A percentile compares a stretch with the other conserved stretches of the same genome.
These are phyloP conservation scores for Graptemys geographica DNA, from an alignment of 2,797 vertebrate genomes.

Conservation along the genomic window DNA sequence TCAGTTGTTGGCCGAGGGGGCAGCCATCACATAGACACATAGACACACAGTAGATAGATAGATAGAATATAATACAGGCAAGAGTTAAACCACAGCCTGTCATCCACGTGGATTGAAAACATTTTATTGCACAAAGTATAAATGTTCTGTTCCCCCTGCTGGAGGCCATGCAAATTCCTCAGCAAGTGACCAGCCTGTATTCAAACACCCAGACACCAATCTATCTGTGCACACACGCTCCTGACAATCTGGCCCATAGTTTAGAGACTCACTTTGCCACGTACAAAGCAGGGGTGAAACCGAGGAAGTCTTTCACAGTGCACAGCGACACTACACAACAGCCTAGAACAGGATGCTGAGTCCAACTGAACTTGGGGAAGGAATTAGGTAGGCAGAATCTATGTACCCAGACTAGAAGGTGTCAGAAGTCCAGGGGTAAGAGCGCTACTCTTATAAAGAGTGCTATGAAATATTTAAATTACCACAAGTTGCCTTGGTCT, in stretches of 20 bases:
- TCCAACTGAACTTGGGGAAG: neutral
- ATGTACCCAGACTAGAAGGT: neutral
- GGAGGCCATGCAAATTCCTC: slow-evolving; percentile 50
- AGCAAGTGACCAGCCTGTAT: neutral
- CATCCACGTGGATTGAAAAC: slow-evolving; percentile 56
- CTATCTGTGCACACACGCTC: neutral
- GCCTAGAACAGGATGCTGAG: slow-evolving; percentile 14
- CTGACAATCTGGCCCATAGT: neutral
- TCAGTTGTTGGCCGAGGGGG: neutral
- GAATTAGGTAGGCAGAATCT: neutral
- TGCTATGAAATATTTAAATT: neutral
- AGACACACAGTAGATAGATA: too few species aligned
- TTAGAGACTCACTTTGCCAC: neutral
- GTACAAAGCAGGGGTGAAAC: neutral
- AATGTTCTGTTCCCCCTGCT: slow-evolving; percentile 64
- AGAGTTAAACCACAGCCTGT: slow-evolving; percentile 66
- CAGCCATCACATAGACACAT: neutral
- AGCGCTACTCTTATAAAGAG: fast-evolving
- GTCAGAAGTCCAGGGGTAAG: neutral
- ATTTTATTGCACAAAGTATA: slow-evolving; percentile 44
- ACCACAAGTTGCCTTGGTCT: fast-evolving
- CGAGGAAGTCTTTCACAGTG: neutral
- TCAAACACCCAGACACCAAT: too few species aligned
- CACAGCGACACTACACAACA: neutral
- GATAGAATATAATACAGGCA: slow-evolving; percentile 50